A percentile compares a stretch with the other conserved stretches of the same genome.
phyloP scores from a whole-genome alignment of 2,888 invertebrate genomes.

The Exocentrus adspersus region DNA sequence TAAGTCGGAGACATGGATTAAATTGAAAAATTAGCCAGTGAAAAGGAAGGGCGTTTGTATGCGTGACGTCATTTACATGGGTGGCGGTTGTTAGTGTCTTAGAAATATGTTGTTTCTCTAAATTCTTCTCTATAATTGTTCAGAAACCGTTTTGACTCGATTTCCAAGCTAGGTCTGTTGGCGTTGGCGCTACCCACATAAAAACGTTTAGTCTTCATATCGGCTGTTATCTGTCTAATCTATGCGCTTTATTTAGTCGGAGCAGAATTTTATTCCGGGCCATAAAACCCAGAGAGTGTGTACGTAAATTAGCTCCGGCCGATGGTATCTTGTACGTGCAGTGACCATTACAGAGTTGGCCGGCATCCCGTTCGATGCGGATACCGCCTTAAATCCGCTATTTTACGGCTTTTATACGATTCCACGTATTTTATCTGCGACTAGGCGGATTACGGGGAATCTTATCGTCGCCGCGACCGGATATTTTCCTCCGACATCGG shows the following conservation, averaged over 20 bases:
- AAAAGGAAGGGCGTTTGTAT: no score
- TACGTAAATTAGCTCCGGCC: slow-evolving; percentile 16
- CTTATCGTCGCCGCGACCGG: slow-evolving; percentile 19
- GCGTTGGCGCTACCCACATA: neutral
- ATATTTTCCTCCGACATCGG: slow-evolving; percentile 3
- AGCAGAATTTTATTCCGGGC: slow-evolving; percentile 3
- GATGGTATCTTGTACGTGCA: slow-evolving; percentile 16
- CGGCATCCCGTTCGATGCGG: slow-evolving; percentile 5
- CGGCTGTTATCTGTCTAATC: neutral
- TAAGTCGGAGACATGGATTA: no score
- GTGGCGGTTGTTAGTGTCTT: no score
- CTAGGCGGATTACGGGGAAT: slow-evolving; percentile 3
- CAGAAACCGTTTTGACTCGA: no score
- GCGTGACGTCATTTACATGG: no score
- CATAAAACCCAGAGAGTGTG: slow-evolving; percentile 3
- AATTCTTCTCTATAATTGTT: no score
- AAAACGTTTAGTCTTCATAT: neutral
- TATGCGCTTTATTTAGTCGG: slow-evolving; percentile 5
- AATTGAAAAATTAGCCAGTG: no score
- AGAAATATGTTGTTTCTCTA: no score
- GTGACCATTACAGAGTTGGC: slow-evolving; percentile 12
- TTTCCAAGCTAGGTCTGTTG: neutral
- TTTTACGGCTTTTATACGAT: slow-evolving; percentile 20
- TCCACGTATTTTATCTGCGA: slow-evolving; percentile 17
- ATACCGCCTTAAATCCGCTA: slow-evolving; percentile 25